These are phyloP conservation scores for Euphonia xanthogaster DNA, from an alignment of 2,797 vertebrate species.

Conservation along the genomic window DNA sequence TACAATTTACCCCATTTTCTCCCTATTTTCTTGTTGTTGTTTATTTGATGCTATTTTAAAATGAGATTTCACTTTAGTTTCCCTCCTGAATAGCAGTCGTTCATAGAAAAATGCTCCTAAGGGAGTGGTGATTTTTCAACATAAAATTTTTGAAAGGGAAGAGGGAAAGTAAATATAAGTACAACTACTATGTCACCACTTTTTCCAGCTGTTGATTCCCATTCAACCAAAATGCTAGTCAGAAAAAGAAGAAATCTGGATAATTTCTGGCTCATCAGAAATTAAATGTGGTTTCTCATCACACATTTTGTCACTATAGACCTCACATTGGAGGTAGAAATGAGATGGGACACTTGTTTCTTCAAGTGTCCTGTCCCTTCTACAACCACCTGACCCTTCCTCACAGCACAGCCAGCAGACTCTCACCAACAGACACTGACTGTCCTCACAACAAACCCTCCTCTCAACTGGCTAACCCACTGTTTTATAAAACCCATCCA, in stretches of 20 bases:
- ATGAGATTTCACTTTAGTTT: background rate
- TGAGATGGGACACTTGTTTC: background rate
- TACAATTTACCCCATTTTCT: background rate
- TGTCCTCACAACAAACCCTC: background rate
- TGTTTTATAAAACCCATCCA: background rate
- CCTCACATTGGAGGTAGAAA: background rate
- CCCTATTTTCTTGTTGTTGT: background rate
- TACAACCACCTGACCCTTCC: background rate
- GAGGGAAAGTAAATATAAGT: background rate
- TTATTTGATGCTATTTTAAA: background rate
- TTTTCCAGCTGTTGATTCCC: background rate
- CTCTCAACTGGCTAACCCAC: background rate
- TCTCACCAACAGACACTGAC: background rate
- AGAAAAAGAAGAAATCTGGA: background rate
- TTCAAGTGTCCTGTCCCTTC: background rate
- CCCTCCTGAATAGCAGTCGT: background rate
- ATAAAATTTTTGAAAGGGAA: background rate
- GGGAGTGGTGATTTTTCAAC: background rate
- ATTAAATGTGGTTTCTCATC: background rate
- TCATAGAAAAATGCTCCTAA: background rate
- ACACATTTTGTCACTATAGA: background rate
- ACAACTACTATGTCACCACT: background rate
- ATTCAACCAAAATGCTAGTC: background rate
- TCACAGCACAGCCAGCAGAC: background rate
- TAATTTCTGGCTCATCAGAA: background rate